These are phyloP conservation scores for Solen grandis DNA, from an alignment of 1,140 invertebrate species.

Conservation along the genomic window DNA sequence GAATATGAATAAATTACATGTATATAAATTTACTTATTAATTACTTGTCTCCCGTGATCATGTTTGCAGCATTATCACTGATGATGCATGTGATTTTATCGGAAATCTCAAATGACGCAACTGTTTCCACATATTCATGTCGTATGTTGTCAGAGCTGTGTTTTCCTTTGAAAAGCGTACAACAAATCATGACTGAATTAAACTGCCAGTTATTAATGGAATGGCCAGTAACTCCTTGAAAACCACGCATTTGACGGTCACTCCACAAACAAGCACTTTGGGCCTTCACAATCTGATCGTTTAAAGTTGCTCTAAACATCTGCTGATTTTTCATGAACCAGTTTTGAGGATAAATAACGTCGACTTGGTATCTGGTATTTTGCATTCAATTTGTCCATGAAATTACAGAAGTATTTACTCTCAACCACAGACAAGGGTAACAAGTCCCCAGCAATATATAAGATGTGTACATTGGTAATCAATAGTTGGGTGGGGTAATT, in stretches of 20 bases:
- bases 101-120: constrained; percentile 30
- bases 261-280: constrained; percentile 47
- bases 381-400: constrained; percentile 24
- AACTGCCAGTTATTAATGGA: constrained; percentile 30
- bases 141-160: constrained; percentile 43
- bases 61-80: constrained; percentile 22
- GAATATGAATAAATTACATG: too few species aligned
- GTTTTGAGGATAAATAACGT: constrained; percentile 46
- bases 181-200: constrained; percentile 14
- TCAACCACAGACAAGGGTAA: constrained; percentile 24
- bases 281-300: constrained; percentile 15
- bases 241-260: constrained; percentile 20
- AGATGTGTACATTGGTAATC: too few species aligned
- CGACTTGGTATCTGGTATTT: constrained; percentile 47
- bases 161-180: constrained; percentile 43
- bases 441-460: too few species aligned
- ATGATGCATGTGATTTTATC: background rate
- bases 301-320: constrained; percentile 16
- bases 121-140: constrained; percentile 45
- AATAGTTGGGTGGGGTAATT: too few species aligned
- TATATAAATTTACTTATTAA: too few species aligned
- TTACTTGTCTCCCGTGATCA: too few species aligned
- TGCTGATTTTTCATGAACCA: constrained; percentile 23
- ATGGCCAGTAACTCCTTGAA: constrained; percentile 39
- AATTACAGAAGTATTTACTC: constrained; percentile 21